Base-by-base conservation (phyloP, 2,797 vertebrate genomes). In the Odontamblyopus rebecca region DNA sequence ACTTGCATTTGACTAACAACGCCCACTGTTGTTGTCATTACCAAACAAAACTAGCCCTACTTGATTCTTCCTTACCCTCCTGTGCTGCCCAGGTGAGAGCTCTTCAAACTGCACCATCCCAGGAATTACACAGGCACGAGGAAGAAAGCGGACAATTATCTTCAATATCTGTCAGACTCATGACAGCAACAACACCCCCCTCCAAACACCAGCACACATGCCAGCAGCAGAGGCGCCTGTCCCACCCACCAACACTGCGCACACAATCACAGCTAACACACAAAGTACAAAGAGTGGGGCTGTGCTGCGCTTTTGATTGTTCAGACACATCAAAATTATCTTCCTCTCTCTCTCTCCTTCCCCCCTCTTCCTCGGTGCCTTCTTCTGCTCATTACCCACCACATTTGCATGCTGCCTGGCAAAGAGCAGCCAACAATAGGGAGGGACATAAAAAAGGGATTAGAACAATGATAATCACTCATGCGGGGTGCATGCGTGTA, bases 121-220 rank as follows among this genome's bases (percentile, higher is more conserved):
- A 85, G 87, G 89, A 92, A 93, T 93, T 92, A 93, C 90, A 91
- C 88, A 92, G 90, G 89, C 92, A 89, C 88, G 88, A 89, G 82
- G 88, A 93, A 93, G 90, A 94, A 93, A 92, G 90, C 83, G 88
- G 91, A 93, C 93, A 93, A 94, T 94, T 94, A 94, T 93, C 93
- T 93, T 93, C 93, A 94, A 94, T 93, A 94, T 93, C 93, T 94
- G 93, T 94, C 93, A 94, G 90, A 88, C 87, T 89, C 89, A 92
- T 93, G 93, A 93, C 93, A 93, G 92, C 87, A 90, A 86, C 77
- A 85, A 64, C 72, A 29, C 68, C 68, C 50, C 44, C 50, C 59
- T 51, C 41, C 64, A 56, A 26, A 35, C 32, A 62, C 61, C 19
- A 18, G 59, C 72, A 27, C 66, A 76, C 68, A 38, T 6, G 54